phyloP scores from a whole-genome alignment of 2,888 invertebrate species.

The Cephalotes varians region DNA sequence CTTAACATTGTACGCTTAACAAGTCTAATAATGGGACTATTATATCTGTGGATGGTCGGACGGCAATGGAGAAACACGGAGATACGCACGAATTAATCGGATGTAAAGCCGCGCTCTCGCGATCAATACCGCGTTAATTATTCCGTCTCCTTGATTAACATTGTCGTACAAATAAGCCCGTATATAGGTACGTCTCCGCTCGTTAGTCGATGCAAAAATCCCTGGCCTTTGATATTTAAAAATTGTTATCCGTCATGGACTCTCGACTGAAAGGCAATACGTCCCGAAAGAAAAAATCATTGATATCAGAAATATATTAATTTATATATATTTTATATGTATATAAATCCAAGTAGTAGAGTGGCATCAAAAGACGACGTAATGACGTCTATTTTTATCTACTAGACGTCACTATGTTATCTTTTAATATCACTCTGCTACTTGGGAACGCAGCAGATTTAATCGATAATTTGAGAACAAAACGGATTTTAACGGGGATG shows the following conservation, averaged over 20 bases:
- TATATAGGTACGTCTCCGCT: not conserved
- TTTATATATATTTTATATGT: not conserved
- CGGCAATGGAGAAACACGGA: not conserved
- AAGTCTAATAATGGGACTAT: slow-evolving; percentile 11
- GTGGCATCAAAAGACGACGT: not conserved
- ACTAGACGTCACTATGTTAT: not conserved
- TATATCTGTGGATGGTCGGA: not conserved
- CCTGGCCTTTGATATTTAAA: slow-evolving; percentile 38
- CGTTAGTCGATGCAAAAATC: slow-evolving; percentile 8
- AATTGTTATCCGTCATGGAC: slow-evolving; percentile 7
- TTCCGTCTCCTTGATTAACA: slow-evolving; percentile 48
- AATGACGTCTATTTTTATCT: not conserved
- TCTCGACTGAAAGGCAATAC: not conserved
- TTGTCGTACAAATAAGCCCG: slow-evolving; percentile 33
- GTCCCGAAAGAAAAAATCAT: not conserved
- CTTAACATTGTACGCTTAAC: slow-evolving; percentile 12
- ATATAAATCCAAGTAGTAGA: not conserved
- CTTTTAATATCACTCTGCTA: not conserved
- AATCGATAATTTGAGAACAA: not conserved
- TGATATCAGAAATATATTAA: not conserved
- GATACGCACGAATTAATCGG: slow-evolving; percentile 8
- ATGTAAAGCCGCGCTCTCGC: slow-evolving; percentile 23
- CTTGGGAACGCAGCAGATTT: too few species aligned
- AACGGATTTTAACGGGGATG: not conserved
- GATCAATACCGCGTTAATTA: slow-evolving; percentile 43